phyloP scores from a whole-genome alignment of 2,113 vertebrate species.

The Ophthalmolycus amberensis region DNA sequence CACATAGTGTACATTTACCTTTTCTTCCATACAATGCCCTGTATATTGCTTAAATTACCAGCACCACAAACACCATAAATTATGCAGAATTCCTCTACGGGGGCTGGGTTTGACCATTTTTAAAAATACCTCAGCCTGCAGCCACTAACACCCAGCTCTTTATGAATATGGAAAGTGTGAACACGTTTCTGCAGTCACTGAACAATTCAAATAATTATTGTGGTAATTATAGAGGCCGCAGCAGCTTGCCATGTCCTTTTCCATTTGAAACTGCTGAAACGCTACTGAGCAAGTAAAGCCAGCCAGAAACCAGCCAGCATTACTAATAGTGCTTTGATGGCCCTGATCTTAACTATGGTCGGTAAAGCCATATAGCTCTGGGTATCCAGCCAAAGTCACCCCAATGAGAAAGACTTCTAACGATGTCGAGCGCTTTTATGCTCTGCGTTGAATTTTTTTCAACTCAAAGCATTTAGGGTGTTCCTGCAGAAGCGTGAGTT shows the following conservation, averaged over 20 bases:
- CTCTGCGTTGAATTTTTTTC: neutral
- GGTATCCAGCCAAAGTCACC: neutral
- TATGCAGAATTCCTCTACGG: slow-evolving; percentile 5
- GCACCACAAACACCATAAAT: slow-evolving; percentile 34
- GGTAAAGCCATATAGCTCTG: neutral
- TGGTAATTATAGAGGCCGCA: slow-evolving; percentile 17
- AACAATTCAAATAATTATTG: slow-evolving; percentile 53
- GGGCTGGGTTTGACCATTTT: slow-evolving; percentile 22
- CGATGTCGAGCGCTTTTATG: neutral
- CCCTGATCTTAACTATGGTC: neutral
- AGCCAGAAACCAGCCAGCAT: slow-evolving; percentile 17
- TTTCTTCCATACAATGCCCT: neutral
- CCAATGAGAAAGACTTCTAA: neutral
- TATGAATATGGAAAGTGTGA: slow-evolving; percentile 38
- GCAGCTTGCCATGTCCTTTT: slow-evolving; percentile 19
- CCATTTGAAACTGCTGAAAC: slow-evolving; percentile 28
- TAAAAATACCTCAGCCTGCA: slow-evolving; percentile 22
- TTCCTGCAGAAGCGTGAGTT: too few relatives aligned
- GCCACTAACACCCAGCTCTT: slow-evolving; percentile 23
- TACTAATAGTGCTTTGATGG: slow-evolving; percentile 15
- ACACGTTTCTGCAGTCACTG: slow-evolving; percentile 16
- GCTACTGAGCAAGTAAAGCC: neutral
- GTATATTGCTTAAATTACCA: neutral
- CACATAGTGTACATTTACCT: neutral
- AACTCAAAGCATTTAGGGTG: neutral